Percentiles rank a stretch among this genome's conserved stretches.
Evolutionary conservation across 2,797 vertebrate genomes (phyloP).

Genomic region (Tapirus indicus): DNA sequence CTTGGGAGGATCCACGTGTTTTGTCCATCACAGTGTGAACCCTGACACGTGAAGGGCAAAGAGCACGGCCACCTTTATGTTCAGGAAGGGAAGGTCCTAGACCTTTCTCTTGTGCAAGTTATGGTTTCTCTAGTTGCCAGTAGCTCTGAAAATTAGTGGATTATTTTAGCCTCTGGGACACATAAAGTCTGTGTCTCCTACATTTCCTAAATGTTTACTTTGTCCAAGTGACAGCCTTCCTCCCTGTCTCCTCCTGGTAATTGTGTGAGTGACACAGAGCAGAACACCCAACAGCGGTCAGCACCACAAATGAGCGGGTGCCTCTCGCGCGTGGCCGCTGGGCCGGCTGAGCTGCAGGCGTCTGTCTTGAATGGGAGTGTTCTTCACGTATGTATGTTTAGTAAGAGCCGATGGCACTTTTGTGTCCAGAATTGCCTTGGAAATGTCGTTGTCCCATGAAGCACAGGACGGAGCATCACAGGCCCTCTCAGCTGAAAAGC

Average conservation of each 20-base stretch:
- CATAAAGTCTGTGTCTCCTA: not conserved
- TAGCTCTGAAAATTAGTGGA: not conserved
- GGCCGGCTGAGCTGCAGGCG: not conserved
- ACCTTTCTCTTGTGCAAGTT: not conserved
- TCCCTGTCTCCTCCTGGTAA: not conserved
- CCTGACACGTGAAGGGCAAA: too few relatives aligned
- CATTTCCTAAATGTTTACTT: not conserved
- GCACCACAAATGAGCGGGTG: not conserved
- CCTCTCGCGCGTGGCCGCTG: not conserved
- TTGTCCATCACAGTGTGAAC: too few relatives aligned
- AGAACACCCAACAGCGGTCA: not conserved
- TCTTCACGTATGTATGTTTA: not conserved
- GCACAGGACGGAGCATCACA: not conserved
- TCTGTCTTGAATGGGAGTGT: not conserved
- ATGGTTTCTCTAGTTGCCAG: not conserved
- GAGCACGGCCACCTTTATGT: not conserved
- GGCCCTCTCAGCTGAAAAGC: not conserved
- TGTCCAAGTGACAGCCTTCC: not conserved
- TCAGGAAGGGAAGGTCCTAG: not conserved
- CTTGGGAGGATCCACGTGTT: not conserved
- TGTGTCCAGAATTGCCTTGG: not conserved
- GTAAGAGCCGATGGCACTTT: rapidly evolving
- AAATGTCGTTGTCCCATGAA: not conserved
- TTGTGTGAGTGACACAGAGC: not conserved
- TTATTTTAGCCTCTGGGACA: not conserved